These are phyloP conservation scores for Brachionus rubens DNA, from an alignment of 1,140 invertebrate genomes.

Conservation along the genomic window DNA sequence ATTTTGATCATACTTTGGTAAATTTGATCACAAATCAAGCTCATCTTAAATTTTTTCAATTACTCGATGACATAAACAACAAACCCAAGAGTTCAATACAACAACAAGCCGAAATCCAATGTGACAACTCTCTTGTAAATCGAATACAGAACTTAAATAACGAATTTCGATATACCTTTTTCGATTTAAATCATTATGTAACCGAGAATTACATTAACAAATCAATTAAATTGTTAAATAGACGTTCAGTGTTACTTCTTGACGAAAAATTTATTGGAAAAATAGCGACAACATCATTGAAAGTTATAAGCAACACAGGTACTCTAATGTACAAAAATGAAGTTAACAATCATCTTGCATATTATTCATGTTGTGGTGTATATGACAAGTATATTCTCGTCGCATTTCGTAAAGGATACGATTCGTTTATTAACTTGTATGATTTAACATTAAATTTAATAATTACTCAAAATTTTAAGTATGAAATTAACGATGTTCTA, in stretches of 20 bases:
- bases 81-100: too few species aligned
- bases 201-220: background rate
- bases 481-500: background rate
- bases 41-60: background rate
- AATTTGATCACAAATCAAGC: background rate
- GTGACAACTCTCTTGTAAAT: background rate
- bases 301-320: background rate
- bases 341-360: slow-evolving; percentile 6
- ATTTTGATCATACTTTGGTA: background rate
- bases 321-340: background rate
- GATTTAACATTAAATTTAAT: background rate
- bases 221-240: background rate
- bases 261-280: background rate
- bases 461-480: background rate
- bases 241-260: background rate
- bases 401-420: background rate
- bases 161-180: background rate
- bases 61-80: background rate
- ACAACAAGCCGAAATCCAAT: background rate
- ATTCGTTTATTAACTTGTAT: background rate
- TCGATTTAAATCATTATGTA: background rate
- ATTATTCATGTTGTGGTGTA: background rate
- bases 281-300: background rate
- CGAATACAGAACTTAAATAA: slow-evolving; percentile 1
- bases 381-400: background rate